Percentiles rank a stretch among this genome's conserved stretches.
Evolutionary conservation across 2,888 invertebrate genomes (phyloP).

Genomic region (Bellardia pandia): DNA sequence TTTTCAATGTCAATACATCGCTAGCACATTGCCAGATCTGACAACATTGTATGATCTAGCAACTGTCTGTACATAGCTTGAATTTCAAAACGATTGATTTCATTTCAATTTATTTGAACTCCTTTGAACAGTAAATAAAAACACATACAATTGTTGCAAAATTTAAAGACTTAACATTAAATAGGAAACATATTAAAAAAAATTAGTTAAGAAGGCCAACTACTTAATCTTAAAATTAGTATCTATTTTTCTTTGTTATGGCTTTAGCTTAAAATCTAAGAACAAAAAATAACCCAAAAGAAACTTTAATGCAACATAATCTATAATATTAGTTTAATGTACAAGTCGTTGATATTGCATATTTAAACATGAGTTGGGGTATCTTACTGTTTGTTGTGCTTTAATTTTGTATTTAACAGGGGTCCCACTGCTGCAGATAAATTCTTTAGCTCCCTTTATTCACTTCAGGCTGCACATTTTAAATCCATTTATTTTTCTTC

Average conservation of each 20-base stretch:
- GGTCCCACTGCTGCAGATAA: slow-evolving; percentile 65
- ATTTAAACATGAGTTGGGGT: background rate
- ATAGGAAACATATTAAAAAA: slow-evolving; percentile 14
- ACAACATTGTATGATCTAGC: no score
- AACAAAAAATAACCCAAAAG: slow-evolving; percentile 28
- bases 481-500: slow-evolving; percentile 85
- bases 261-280: slow-evolving; percentile 51
- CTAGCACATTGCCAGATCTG: no score
- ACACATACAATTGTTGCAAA: background rate
- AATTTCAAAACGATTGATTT: background rate
- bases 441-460: background rate
- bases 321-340: slow-evolving; percentile 31
- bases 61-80: no score
- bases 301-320: slow-evolving; percentile 20
- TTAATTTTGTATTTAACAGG: background rate
- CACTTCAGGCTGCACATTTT: slow-evolving; percentile 75
- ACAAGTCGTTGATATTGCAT: slow-evolving; percentile 71
- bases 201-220: slow-evolving; percentile 7
- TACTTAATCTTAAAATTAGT: slow-evolving; percentile 38
- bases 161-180: background rate
- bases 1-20: no score
- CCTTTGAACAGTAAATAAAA: background rate
- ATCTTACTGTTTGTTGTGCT: background rate
- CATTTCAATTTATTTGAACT: background rate
- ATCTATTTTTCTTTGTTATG: background rate